phyloP scores from a whole-genome alignment of 2,888 invertebrate genomes.

The Drosophila subsilvestris region DNA sequence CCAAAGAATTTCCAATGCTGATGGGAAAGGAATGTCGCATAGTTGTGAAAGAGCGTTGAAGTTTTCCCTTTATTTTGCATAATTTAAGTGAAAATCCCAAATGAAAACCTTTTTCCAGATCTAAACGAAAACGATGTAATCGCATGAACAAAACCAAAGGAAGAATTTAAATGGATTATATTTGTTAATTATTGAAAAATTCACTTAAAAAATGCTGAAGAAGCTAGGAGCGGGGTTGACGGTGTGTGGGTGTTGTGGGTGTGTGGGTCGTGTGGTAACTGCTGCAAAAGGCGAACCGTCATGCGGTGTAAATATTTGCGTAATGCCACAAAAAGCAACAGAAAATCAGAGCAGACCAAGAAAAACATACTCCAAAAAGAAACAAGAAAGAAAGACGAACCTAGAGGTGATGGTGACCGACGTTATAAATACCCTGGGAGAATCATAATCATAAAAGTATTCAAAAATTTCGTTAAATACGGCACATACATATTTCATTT shows the following conservation, averaged over 20 bases:
- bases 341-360: slow-evolving; percentile 23
- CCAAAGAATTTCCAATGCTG: background rate
- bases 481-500: too few relatives aligned
- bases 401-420: background rate
- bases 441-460: too few relatives aligned
- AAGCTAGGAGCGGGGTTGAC: background rate
- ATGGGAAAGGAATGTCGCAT: background rate
- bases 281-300: slow-evolving; percentile 54
- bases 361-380: slow-evolving; percentile 3
- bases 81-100: too few relatives aligned
- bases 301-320: slow-evolving; percentile 68
- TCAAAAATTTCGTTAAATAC: too few relatives aligned
- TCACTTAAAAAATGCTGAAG: slow-evolving; percentile 32
- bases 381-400: background rate
- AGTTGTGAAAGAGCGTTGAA: background rate
- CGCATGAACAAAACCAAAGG: background rate
- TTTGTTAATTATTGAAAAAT: slow-evolving; percentile 51
- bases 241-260: background rate
- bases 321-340: slow-evolving; percentile 52
- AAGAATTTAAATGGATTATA: slow-evolving; percentile 17
- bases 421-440: background rate
- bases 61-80: background rate
- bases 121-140: background rate
- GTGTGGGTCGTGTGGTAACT: slow-evolving; percentile 19
- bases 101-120: background rate